Evolutionary conservation across 2,797 vertebrate genomes (phyloP), one percentile per base, ranked within the genome.

Genomic region (Mastacembelus armatus): DNA sequence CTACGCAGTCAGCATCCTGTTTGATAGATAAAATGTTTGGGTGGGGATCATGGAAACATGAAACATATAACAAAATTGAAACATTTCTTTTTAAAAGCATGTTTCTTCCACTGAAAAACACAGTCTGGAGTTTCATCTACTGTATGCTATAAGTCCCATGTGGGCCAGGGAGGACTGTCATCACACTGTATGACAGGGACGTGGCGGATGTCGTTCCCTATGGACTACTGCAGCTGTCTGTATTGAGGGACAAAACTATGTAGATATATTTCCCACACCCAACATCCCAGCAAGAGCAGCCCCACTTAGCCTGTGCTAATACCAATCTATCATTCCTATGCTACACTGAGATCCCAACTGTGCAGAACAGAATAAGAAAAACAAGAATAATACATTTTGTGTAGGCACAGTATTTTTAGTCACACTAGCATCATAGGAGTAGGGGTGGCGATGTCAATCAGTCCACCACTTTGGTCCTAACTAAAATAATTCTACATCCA

Each of bases 151-250:
- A 43, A 52, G 16, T 54, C 38, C 27, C 54, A 40, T 8, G 32
- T 10, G n/a, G 44, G 49, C 19, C 29, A 40, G 10, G 45, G 22
- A 52, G 43, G 36, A 54, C 56, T 9, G 38, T 62, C 44, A 55
- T 60, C 59, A 22, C 58, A 50, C 15, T 19, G 39, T 29, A 22
- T 33, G 51, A 71, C 36, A 44, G 59, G 56, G 64, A 59, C 62
- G 58, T 60, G 42, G 57, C 4, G 26, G 78, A 78, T 61, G 66
- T 71, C 24, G 42, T 75, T 44, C 81, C 68, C 67, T 18, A 5
- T 12, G 64, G 79, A 74, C 49, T 16, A 1, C 68, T 58, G 72
- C 85, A 85, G 86, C 82, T 81, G 84, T 76, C 62, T 47, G 50
- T 27, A 59, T 47, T 5, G 11, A 70, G 47, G 39, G 61, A 66